Evolutionary conservation across 2,888 invertebrate genomes (phyloP).

Genomic region (Cheilosia variabilis): DNA sequence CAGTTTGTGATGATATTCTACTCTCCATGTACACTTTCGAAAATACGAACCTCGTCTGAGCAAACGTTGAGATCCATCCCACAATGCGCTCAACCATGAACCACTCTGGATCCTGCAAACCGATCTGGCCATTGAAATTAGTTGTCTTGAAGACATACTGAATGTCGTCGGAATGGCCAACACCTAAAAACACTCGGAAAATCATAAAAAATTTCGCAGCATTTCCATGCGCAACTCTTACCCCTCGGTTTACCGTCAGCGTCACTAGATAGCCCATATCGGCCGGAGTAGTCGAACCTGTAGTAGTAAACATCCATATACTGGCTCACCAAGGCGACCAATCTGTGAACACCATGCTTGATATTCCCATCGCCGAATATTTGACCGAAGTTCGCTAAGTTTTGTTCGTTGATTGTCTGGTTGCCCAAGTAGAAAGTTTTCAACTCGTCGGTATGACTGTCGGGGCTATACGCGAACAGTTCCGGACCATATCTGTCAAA

Average conservation of each 20-base stretch:
- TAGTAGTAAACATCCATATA: conserved; percentile 86
- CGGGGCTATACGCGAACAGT: conserved; percentile 83
- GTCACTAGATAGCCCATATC: conserved; percentile 84
- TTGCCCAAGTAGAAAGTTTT: conserved; percentile 76
- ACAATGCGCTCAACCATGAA: conserved; percentile 83
- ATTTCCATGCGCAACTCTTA: not conserved
- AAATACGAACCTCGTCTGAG: conserved; percentile 78
- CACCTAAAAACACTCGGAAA: conserved; percentile 51
- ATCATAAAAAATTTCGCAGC: not conserved
- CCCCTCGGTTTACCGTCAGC: conserved; percentile 81
- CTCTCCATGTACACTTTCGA: too few relatives aligned
- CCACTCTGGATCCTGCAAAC: conserved; percentile 80
- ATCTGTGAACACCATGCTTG: conserved; percentile 85
- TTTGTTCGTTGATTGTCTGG: conserved; percentile 38
- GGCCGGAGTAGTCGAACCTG: conserved; percentile 86
- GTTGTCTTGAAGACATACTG: conserved; percentile 78
- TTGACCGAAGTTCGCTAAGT: conserved; percentile 79
- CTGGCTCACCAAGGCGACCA: conserved; percentile 85
- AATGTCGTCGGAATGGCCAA: conserved; percentile 80
- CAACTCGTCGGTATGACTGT: not conserved
- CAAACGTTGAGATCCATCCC: conserved; percentile 82
- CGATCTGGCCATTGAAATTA: conserved; percentile 79
- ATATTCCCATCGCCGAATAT: conserved; percentile 86
- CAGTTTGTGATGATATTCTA: too few relatives aligned
- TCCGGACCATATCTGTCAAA: conserved; percentile 80